These are phyloP conservation scores for Metellina segmentata DNA, from an alignment of 2,888 invertebrate species.

Conservation along the genomic window DNA sequence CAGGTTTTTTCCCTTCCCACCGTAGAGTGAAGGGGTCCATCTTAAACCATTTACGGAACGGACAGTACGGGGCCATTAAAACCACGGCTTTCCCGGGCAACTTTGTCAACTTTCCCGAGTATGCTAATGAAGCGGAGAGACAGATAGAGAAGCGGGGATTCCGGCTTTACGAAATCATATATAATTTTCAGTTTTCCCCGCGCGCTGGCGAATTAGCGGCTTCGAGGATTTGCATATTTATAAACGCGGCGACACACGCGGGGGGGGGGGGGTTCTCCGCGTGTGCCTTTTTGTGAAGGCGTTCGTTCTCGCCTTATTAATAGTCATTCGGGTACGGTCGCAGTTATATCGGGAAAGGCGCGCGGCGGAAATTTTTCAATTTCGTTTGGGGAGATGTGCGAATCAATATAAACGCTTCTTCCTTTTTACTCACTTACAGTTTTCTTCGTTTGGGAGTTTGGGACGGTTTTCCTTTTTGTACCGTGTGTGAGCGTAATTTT, in stretches of 20 bases:
- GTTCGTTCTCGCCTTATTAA: conserved; percentile 66
- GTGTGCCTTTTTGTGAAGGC: conserved; percentile 42
- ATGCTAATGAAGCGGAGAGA: conserved; percentile 69
- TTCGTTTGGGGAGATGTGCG: conserved; percentile 41
- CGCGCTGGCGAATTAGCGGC: conserved; percentile 55
- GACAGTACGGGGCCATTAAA: conserved; percentile 55
- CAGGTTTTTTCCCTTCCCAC: conserved; percentile 30
- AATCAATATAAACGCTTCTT: conserved; percentile 25
- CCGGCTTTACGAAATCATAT: conserved; percentile 66
- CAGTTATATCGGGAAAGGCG: conserved; percentile 9
- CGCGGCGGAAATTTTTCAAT: conserved; percentile 61
- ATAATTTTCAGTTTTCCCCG: conserved; percentile 71
- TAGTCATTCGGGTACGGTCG: conserved; percentile 59
- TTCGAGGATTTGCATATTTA: conserved; percentile 66
- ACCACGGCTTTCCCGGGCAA: conserved; percentile 35
- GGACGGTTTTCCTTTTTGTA: background rate
- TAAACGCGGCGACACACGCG: conserved; percentile 44
- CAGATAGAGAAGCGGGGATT: conserved; percentile 10
- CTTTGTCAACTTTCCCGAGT: conserved; percentile 70
- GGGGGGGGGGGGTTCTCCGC: conserved; percentile 38
- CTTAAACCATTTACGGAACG: conserved; percentile 66
- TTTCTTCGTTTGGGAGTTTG: background rate
- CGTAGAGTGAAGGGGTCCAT: conserved; percentile 35
- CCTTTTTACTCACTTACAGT: conserved; percentile 20
- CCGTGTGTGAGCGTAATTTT: background rate